Evolutionary conservation across 2,797 vertebrate genomes (phyloP), one percentile per base, ranked within the genome.

Genomic region (Lacerta bilineata): DNA sequence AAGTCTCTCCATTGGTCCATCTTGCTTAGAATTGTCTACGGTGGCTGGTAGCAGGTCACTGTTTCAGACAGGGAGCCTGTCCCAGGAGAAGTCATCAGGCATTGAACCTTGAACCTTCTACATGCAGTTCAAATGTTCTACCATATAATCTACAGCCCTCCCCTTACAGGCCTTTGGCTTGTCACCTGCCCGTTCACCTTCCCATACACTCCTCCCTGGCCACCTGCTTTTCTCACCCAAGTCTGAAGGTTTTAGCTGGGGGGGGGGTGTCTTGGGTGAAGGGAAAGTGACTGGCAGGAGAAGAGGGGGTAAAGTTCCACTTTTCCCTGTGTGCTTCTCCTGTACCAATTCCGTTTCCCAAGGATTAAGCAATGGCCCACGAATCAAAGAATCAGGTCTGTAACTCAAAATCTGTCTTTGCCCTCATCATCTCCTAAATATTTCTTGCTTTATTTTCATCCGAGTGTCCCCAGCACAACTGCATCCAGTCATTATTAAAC

Each of bases 401-500:
- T 25, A 10, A 1, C 46, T 66, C 1, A n/a, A 78, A 23, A 41
- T n/a, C 33, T 68, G 2, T 7, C 15, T 9, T 84, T 39, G 20
- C 13, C 36, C 43, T 39, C 27, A 69, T 8, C 8, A 7, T 39
- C 5, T 55, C 46, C 41, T 17, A 4, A 46, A 46, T n/a, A 5
- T 8, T 27, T 27, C 5, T 69, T 33, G 72, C 33, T 33, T 50
- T 46, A 8, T 18, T 72, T 59, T 8, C 41, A 71, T 5, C 46
- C 0, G 8, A 33, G 18, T 9, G 0, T 6, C 18, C 8, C 1
- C 27, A 27, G 4, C 7, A 8, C 5, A 39, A 0, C n/a, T 50
- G 27, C 25, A 77, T 13, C 10, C 46, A 55, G 0, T 11, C 20
- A 17, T 10, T 27, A 0, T 33, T 1, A n/a, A n/a, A 36, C 36